These are phyloP conservation scores for Fabriciana adippe DNA, from an alignment of 2,888 invertebrate species.

Conservation along the genomic window DNA sequence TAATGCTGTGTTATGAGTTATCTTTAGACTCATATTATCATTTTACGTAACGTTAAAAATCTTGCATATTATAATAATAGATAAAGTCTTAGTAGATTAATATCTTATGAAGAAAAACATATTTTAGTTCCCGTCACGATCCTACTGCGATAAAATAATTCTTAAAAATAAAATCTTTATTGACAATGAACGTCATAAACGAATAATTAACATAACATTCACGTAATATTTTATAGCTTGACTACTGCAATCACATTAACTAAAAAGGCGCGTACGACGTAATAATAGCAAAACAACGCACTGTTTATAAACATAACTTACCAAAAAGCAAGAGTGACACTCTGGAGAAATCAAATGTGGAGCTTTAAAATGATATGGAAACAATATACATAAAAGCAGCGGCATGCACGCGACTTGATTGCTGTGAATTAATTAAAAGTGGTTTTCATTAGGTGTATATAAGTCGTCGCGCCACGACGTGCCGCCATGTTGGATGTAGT, in stretches of 20 bases:
- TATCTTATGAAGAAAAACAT: background rate
- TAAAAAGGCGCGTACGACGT: constrained; percentile 66
- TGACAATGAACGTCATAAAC: constrained; percentile 10
- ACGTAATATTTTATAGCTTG: constrained; percentile 13
- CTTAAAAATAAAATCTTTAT: constrained; percentile 12
- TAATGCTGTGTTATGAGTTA: too few species aligned
- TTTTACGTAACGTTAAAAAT: too few species aligned
- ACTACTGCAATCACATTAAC: constrained; percentile 59
- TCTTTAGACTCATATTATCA: too few species aligned
- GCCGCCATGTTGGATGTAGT: constrained; percentile 48
- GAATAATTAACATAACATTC: constrained; percentile 18
- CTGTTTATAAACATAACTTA: constrained; percentile 59
- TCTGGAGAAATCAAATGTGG: constrained; percentile 79
- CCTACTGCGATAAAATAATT: constrained; percentile 12
- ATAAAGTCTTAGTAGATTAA: too few species aligned
- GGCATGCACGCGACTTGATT: constrained; percentile 69
- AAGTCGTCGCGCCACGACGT: constrained; percentile 46
- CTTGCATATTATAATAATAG: too few species aligned
- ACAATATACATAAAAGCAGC: constrained; percentile 79
- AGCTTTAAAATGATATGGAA: constrained; percentile 78
- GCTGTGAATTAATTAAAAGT: constrained; percentile 81
- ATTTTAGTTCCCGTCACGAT: background rate
- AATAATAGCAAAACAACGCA: constrained; percentile 60
- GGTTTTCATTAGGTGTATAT: constrained; percentile 78
- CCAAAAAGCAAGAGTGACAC: constrained; percentile 71